Evolutionary conservation across 2,113 vertebrate species (phyloP), one percentile per base, ranked within the genome.

Genomic region (Periophthalmus modestus): DNA sequence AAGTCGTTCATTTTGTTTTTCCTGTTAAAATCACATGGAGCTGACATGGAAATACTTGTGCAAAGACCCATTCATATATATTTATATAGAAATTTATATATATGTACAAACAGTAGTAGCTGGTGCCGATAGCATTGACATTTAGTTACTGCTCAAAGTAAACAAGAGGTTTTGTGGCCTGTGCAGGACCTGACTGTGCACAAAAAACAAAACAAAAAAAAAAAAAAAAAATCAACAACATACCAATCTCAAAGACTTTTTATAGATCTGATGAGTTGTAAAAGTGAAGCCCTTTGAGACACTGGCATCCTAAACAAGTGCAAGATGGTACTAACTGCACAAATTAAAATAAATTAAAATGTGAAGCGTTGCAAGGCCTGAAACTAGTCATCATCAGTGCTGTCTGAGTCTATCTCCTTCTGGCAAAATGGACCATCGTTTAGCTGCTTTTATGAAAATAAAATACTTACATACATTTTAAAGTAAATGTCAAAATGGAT

Each of bases 11-110:
- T 85, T 82, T 87, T 84, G 69, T 85, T 88, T 86, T 85, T 89
- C 79, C 83, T 86, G 85, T 82, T 90, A 82, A 89, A 87, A 91
- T 89, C 85, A 93, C 93, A 92, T 54, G 58, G 81, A 90, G 92
- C 91, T 52, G 88, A 94, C 92, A 90, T 89, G 75, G 84, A 93
- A 89, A 91, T 84, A 92, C 88, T 79, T 94, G 92, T 93, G 92
- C 92, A 94, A 94, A 93, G 87, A 94, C 89, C 90, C 77, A 91
- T 86, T 93, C 91, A 92, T 91, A 93, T 84, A 89, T 90, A 86
- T 83, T 82, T 84, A 92, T 93, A 92, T 91, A 94, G 84, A 92
- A 87, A 88, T 88, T 87, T 84, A 88, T 89, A 86, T 87, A 72
- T 88, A 89, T 91, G 88, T 91, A 90, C 83, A 89, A 83, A 87